Base-by-base conservation (phyloP, 37 sponge, comb jelly and placozoan species). In the Aplysina aerophoba region DNA sequence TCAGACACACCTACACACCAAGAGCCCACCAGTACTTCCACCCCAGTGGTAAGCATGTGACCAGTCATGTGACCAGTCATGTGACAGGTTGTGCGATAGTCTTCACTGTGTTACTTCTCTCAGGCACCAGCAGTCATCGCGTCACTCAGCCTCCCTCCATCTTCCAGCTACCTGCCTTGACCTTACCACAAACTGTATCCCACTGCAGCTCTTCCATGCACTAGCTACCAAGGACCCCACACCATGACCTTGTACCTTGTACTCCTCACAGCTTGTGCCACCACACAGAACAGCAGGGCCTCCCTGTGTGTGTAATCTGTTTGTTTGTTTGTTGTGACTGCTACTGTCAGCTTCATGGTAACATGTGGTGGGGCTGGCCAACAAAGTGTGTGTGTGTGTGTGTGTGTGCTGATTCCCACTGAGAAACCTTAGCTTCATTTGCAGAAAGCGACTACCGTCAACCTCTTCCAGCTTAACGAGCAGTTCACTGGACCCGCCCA, bases 11-110 rank as follows among this genome's bases (percentile, higher is more conserved):
- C 20, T 95, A 85, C 85, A 93, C 83, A 15, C 96, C 96, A 28
- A 72, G 91, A 28, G 96, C 96, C 14, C 93, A 93, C 35, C 53
- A 63, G 34, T 95, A 95, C 87, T 95, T 95, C 88, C 91, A 95
- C 72, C 91, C 96, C 15, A 68, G 90, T n/a, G 96, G 96, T 58
- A 67, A 85, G 53, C 33, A 24, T 71, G 21, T 37, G 36, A 71
- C 19, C 17, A 65, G 72, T 71, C 35, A 71, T 28, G 72, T 30
- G 27, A 20, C 21, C 27, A n/a, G 65, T 24, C 31, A n/a, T 59
- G 40, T 63, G 28, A 24, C 0, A 33, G 14, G 80, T 82, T 21
- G 61, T 41, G 20, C 8, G 19, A 64, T 30, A 4, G 28, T 31
- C 6, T 2, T 69, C 35, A 24, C 73, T 71, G 20, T 71, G 15